Conservation (phyloP, 2,113 vertebrate species). For the Clarias macrocephalus region DNA sequence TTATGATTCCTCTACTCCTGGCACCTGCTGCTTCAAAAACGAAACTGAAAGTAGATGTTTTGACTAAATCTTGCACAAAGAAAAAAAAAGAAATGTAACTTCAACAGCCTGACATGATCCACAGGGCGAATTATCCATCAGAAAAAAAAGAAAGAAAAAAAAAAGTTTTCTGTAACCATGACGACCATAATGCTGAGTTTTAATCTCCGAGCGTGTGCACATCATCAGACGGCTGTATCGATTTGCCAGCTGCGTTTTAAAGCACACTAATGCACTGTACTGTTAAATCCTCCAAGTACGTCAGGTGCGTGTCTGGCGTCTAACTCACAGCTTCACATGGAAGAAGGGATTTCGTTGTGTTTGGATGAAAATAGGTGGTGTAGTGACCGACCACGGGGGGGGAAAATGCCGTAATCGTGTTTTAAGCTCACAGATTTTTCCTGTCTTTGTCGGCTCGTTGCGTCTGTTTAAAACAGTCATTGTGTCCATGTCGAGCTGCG, state of each 20-base stretch:
- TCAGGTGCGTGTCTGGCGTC: not conserved
- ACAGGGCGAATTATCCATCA: too few species aligned
- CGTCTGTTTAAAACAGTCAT: not conserved
- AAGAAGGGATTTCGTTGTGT: not conserved
- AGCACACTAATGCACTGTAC: not conserved
- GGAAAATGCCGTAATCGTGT: not conserved
- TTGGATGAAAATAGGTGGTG: not conserved
- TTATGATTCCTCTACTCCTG: too few species aligned
- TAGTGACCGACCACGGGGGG: not conserved
- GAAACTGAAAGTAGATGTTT: too few species aligned
- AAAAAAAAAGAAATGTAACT: too few species aligned
- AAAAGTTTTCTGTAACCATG: too few species aligned
- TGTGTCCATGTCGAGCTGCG: not conserved
- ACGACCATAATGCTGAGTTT: too few species aligned
- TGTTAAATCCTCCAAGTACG: not conserved
- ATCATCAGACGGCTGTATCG: not conserved
- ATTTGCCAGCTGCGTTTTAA: not conserved
- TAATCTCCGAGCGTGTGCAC: too few species aligned
- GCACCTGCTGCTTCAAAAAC: too few species aligned
- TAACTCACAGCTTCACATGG: not conserved
- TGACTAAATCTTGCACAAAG: too few species aligned
- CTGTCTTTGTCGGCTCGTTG: conserved; percentile 12
- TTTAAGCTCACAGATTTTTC: conserved; percentile 8
- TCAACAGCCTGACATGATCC: too few species aligned
- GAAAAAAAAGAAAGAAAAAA: too few species aligned